Evolutionary conservation across 2,113 vertebrate genomes (phyloP), one percentile per base, ranked within the genome.

Genomic region (Mormyrus lacerda): DNA sequence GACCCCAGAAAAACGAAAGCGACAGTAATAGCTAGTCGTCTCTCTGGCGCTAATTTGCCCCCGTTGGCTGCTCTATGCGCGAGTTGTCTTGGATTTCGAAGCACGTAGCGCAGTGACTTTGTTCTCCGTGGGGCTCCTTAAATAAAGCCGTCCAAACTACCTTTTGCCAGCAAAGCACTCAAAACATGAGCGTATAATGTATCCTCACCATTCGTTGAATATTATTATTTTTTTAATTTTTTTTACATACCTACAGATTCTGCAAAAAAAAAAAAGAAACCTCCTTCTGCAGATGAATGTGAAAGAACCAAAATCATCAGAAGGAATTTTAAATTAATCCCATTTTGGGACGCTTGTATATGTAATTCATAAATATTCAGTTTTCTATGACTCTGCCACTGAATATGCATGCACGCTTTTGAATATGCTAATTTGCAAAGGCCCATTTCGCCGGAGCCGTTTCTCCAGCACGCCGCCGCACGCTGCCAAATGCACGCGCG

Each of bases 1-100:
- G 90, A 86, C 88, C 89, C 86, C 58, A 91, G 87, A 88, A 89
- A 65, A 79, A 89, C 50, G 69, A 87, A 42, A 84, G 85, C 85
- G 69, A 90, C 88, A 89, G 85, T 90, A 87, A 91, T 90, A 89
- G 85, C 89, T 85, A 87, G 89, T 91, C 90, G 82, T 89, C 90
- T 92, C 88, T 82, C 65, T 69, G 15, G 48, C 89, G 76, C 89
- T 89, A 89, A 91, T 90, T 89, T 82, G 82, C 90, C 61, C 48
- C 35, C 85, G 89, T 50, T 89, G 69, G 89, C 91, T 91, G 86
- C 50, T 88, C 89, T 53, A 44, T 89, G 88, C 79, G 19, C 58
- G 55, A 51, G 90, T 84, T 88, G 88, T 89, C 76, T 48, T 82
- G 90, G 91, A 92, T 91, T 89, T 89, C 84, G 84, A 90, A 92